Base-by-base conservation (phyloP, 64 coral and sea anemone species). In the Anthopleura sola region DNA sequence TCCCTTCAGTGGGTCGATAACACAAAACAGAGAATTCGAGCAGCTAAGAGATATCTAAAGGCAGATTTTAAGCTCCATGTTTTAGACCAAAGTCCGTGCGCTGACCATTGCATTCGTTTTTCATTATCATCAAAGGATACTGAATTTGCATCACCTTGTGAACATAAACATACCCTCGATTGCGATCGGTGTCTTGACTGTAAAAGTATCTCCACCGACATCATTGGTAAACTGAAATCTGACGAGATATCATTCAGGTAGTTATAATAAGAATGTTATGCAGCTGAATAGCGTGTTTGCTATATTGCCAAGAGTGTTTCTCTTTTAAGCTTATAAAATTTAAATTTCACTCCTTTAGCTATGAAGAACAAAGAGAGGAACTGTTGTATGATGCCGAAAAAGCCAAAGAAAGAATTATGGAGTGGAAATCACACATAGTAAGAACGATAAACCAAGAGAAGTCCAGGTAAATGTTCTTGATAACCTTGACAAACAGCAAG, bases 31-130 rank as follows among this genome's bases (percentile, higher is more conserved):
- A 84, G 55, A 84, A 48, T 84, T 33, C 50, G 55, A 84, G 60
- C n/a, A 2, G 83, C 83, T 31, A 85, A 85, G 39, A 20, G 23
- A 69, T 85, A 68, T 85, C 39, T 85, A 19, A 85, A 85, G 40
- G 37, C 83, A 28, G 83, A 85, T 26, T 85, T 36, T 57, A 85
- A 85, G 83, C 55, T 56, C 55, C 55, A 56, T 56, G 55, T 56
- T 56, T 11, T 18, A 2, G 55, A 56, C 55, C 55, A 56, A 56
- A 56, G 55, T 56, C 55, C 55, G 55, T 56, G 55, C 55, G 19
- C 55, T 56, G 55, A 56, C 14, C 55, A 56, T 56, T 56, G 55
- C 55, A 56, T 56, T 56, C 55, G 55, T 12, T 56, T 48, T 48
- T 3, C 46, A 48, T 48, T 48, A 48, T 48, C 46, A 55, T 84